Base-by-base conservation (phyloP, 2,113 vertebrate species). In the Aphelocoma coerulescens region DNA sequence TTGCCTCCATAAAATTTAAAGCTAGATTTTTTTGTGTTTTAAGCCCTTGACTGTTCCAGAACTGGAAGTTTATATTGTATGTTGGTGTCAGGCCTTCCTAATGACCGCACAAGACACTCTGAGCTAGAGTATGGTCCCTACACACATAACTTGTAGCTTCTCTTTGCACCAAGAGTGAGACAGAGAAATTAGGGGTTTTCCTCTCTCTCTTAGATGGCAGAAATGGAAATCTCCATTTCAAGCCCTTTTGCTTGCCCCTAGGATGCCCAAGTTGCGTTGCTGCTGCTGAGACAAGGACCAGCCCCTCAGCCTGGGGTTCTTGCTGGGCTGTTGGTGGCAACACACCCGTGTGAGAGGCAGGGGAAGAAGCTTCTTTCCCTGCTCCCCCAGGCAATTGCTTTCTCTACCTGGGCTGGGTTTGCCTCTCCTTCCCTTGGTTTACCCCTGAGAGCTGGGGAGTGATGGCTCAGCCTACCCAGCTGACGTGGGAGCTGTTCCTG, bases 41-140 rank as follows among this genome's bases (percentile, higher is more conserved):
- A 62, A 90, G 37, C 43, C 43, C 35, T 62, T 37, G 66, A 11
- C 12, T 68, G 22, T 46, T 71, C 11, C 35, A 61, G 49, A 82
- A 55, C 26, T n/a, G 16, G 49, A 67, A 54, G 7, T 58, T 75
- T 24, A 10, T 49, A 2, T 24, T 54, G 27, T 18, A 1, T 58
- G 7, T 33, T 65, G 48, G 30, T 61, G 30, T 39, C 35, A 49
- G 63, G 20, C 33, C 32, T 63, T 88, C 89, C 57, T 52, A 62
- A 49, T 0, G 2, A 55, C 19, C 4, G 6, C 11, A 32, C 27
- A 20, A 68, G 17, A 52, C 73, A 33, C 41, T 33, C 2, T 33
- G 83, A 62, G 23, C n/a, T 15, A 10, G 15, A 1, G 2, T 41
- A 27, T 33, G 27, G 16, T 84, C 37, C n/a, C n/a, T 65, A 8